Evolutionary conservation across 2,797 vertebrate genomes (phyloP).

Genomic region (Gallinago solitaria): DNA sequence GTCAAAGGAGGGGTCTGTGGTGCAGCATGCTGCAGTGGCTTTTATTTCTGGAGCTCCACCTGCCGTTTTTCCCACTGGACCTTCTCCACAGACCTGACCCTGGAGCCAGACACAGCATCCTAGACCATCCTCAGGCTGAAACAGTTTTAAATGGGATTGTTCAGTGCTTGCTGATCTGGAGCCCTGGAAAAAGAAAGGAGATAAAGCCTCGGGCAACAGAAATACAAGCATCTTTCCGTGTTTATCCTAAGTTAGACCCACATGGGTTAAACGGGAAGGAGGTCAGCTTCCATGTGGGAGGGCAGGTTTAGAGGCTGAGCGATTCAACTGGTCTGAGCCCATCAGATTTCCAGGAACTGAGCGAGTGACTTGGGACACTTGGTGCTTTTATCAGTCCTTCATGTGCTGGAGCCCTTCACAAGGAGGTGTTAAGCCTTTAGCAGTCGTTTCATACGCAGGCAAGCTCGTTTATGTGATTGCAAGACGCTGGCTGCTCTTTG

Average conservation of each 20-base stretch:
- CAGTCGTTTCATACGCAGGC: neutral
- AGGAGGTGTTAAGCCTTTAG: neutral
- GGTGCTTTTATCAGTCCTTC: neutral
- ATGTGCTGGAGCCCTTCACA: neutral
- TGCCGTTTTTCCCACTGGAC: neutral
- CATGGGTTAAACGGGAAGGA: neutral
- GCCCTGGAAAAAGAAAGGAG: neutral
- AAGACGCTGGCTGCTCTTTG: neutral
- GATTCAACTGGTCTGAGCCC: neutral
- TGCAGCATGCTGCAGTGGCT: neutral
- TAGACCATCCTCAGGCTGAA: neutral
- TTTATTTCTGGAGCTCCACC: neutral
- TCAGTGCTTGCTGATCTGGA: neutral
- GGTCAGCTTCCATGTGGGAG: neutral
- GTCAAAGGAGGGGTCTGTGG: neutral
- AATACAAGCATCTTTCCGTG: neutral
- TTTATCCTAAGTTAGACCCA: neutral
- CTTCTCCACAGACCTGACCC: neutral
- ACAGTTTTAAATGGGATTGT: neutral
- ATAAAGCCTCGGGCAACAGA: neutral
- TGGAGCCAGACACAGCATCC: neutral
- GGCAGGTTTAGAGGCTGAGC: neutral
- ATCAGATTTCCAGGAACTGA: conserved; percentile 29
- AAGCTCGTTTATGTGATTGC: neutral
- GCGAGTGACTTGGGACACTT: neutral